phyloP scores from a whole-genome alignment of 2,888 invertebrate genomes.

The Leptinotarsa tumamoca region DNA sequence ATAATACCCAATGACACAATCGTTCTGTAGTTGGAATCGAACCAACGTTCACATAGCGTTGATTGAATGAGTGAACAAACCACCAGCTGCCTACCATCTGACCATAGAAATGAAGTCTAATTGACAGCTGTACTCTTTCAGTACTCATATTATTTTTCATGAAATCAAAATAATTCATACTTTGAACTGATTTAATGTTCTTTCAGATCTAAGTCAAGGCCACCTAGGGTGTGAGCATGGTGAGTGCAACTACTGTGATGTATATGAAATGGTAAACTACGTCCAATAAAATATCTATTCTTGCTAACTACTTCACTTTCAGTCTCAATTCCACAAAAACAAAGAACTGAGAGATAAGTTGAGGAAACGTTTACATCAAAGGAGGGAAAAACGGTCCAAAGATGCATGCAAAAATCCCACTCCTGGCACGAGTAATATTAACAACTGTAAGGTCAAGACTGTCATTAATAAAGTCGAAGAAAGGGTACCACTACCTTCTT shows the following conservation, averaged over 20 bases:
- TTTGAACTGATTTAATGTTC: not conserved
- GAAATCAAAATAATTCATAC: too few relatives aligned
- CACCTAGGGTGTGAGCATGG: constrained; percentile 53
- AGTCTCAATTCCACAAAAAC: constrained; percentile 50
- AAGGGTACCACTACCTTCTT: constrained; percentile 50
- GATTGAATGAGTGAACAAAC: not conserved
- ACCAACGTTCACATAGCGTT: too few relatives aligned
- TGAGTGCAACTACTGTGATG: constrained; percentile 64
- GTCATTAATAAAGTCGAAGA: constrained; percentile 46
- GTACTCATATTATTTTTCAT: too few relatives aligned
- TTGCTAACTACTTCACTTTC: constrained; percentile 24
- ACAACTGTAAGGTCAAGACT: constrained; percentile 44
- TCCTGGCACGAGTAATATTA: constrained; percentile 21
- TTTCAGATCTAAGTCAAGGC: constrained; percentile 38
- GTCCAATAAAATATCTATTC: not conserved
- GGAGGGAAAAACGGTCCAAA: constrained; percentile 54
- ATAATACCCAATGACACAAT: too few relatives aligned
- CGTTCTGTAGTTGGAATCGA: too few relatives aligned
- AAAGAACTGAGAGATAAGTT: constrained; percentile 63
- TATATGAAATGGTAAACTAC: constrained; percentile 60
- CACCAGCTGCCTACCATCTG: not conserved
- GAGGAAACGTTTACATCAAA: constrained; percentile 60
- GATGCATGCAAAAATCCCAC: constrained; percentile 42
- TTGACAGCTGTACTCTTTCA: too few relatives aligned
- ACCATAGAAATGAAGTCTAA: not conserved